phyloP scores from a whole-genome alignment of 1,140 invertebrate species.

The Neoseiulus cucumeris region DNA sequence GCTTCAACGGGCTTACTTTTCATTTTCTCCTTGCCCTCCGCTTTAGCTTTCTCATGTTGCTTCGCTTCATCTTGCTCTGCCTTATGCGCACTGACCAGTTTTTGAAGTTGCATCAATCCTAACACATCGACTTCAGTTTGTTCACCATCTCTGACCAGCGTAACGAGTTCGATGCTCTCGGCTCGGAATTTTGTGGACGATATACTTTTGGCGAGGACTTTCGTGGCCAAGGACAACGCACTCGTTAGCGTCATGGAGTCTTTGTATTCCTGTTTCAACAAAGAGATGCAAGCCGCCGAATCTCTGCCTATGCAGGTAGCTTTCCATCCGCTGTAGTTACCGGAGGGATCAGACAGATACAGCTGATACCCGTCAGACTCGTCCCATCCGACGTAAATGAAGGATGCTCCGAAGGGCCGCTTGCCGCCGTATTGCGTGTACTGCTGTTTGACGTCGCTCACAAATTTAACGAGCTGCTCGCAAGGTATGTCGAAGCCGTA shows the following conservation, averaged over 20 bases:
- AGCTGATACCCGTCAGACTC: slow-evolving; percentile 63
- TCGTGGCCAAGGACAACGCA: slow-evolving; percentile 73
- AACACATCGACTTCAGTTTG: slow-evolving; percentile 69
- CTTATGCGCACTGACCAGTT: too few species aligned
- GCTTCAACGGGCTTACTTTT: too few species aligned
- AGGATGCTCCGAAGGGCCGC: slow-evolving; percentile 87
- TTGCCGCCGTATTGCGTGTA: slow-evolving; percentile 96
- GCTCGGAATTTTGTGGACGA: slow-evolving; percentile 93
- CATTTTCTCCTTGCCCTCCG: too few species aligned
- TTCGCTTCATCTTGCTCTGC: too few species aligned
- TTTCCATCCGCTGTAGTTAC: slow-evolving; percentile 99
- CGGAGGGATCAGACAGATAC: slow-evolving; percentile 97
- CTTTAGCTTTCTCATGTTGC: too few species aligned
- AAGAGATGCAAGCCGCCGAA: slow-evolving; percentile 82
- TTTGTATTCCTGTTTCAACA: slow-evolving; percentile 94
- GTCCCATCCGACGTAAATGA: slow-evolving; percentile 99
- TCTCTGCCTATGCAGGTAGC: slow-evolving; percentile 99
- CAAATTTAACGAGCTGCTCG: slow-evolving; percentile 87
- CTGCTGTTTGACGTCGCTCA: slow-evolving; percentile 97
- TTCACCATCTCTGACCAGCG: slow-evolving; percentile 53
- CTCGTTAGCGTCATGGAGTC: slow-evolving; percentile 65
- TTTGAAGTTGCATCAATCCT: too few species aligned
- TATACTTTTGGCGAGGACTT: slow-evolving; percentile 89
- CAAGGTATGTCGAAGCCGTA: slow-evolving; percentile 97
- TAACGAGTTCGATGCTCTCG: slow-evolving; percentile 89